Evolutionary conservation across 2,797 vertebrate species (phyloP).

Genomic region (Typhlichthys subterraneus): DNA sequence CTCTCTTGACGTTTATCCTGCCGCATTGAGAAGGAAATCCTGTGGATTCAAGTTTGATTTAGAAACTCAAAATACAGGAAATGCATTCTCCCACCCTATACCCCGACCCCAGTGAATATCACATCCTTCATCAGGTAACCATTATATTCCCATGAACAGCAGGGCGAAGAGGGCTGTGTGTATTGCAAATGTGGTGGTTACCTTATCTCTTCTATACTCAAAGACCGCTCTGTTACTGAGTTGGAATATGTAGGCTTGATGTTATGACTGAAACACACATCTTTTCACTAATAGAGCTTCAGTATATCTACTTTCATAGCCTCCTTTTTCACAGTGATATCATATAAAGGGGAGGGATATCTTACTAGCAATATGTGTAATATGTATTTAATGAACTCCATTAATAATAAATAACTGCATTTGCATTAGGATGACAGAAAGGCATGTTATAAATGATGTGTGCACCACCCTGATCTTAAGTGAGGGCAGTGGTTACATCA

Average conservation of each 20-base stretch:
- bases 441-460: conserved; percentile 27
- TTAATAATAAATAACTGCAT: too few relatives aligned
- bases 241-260: neutral
- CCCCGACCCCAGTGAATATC: conserved; percentile 8
- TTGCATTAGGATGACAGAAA: too few relatives aligned
- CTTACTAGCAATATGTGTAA: neutral
- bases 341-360: neutral
- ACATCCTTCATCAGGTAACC: neutral
- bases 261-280: neutral
- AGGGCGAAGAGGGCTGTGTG: neutral
- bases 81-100: neutral
- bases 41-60: conserved; percentile 31
- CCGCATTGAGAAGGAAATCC: conserved; percentile 31
- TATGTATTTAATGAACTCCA: too few relatives aligned
- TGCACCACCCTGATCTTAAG: conserved; percentile 37
- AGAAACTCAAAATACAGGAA: conserved; percentile 28
- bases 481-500: conserved; percentile 52
- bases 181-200: conserved; percentile 11
- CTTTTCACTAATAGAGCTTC: conserved; percentile 6
- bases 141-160: neutral
- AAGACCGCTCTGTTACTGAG: conserved; percentile 6
- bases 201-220: conserved; percentile 22
- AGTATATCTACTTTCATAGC: neutral
- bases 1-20: conserved; percentile 8
- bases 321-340: neutral